Conservation (phyloP, 2,888 invertebrate species). For the Cheilosia pagana region DNA sequence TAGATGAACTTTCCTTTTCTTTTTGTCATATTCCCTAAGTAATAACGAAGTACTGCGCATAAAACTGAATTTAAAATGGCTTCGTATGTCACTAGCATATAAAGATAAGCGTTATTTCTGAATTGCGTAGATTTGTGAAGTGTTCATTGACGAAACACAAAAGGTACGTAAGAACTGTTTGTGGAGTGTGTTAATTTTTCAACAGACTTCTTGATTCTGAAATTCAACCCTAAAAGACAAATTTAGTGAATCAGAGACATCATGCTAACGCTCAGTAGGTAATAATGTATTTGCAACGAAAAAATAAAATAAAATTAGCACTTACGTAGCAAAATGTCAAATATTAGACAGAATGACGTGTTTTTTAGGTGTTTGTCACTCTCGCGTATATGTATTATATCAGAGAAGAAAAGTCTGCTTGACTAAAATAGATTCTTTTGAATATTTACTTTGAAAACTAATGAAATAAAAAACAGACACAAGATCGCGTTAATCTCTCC, state of each 20-base stretch:
- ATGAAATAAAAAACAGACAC: conserved; percentile 27
- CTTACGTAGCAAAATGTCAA: not conserved
- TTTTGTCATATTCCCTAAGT: no score
- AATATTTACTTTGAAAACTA: conserved; percentile 25
- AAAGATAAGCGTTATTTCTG: no score
- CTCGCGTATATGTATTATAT: conserved; percentile 4
- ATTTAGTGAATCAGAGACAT: no score
- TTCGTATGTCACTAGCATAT: no score
- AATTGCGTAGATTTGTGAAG: no score
- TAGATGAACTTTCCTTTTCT: no score
- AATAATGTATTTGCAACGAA: not conserved
- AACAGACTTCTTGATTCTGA: no score
- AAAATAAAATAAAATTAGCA: conserved; percentile 17
- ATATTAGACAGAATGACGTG: conserved; percentile 31
- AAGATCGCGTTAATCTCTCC: conserved; percentile 1
- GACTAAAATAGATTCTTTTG: conserved; percentile 30
- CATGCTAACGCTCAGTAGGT: not conserved
- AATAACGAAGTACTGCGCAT: no score
- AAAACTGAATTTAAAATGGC: no score
- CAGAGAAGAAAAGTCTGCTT: conserved; percentile 3
- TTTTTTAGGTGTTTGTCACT: conserved; percentile 21
- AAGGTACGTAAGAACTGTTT: no score
- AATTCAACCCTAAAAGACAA: not conserved
- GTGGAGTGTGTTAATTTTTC: no score
- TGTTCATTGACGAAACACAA: no score